Evolutionary conservation across 2,888 invertebrate species (phyloP), one percentile per base, ranked within the genome.

Genomic region (Oxytorus armatus): DNA sequence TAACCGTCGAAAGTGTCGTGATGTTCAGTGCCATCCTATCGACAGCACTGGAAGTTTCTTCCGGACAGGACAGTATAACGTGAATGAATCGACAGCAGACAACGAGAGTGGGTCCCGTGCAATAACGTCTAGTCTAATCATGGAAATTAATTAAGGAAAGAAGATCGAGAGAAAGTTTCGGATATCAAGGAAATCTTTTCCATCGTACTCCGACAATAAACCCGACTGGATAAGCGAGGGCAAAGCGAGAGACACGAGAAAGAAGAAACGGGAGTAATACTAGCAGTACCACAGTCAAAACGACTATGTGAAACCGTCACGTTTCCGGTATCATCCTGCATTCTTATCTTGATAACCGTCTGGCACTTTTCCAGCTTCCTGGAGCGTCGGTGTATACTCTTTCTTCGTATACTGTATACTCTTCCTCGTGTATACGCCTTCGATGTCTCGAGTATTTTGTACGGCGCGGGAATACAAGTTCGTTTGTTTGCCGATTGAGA

Each of bases 301-400:
- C 78, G 83, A 80, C 79, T 81, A 80, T 82, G 80, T 82, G 83
- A 70, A 47, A 51, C 79, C 84, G 73, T 78, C 61, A 79, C 79
- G 77, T 82, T 81, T 84, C 84, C 75, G 79, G 82, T 83, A 84
- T 83, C 84, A 84, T 79, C 79, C 74, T 72, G 79, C 77, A 83
- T 84, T 82, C 82, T 84, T 78, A 82, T 81, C 80, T 77, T 82
- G 84, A 84, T 84, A 83, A 82, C 82, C 77, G 82, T 77, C 77
- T 83, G 84, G 84, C 83, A 82, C 81, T 84, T 84, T 83, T 84
- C 83, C 84, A 82, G 83, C 81, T 82, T 73, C 57, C 21, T 49
- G n/a, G 14, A 16, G 65, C 33, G 10, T 23, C 36, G 29, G 49
- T 65, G 49, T 59, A 25, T 39, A 29, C 29, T 55, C 47, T 57